Base-by-base conservation (phyloP, 2,888 invertebrate genomes). In the Creontiades dilutus region DNA sequence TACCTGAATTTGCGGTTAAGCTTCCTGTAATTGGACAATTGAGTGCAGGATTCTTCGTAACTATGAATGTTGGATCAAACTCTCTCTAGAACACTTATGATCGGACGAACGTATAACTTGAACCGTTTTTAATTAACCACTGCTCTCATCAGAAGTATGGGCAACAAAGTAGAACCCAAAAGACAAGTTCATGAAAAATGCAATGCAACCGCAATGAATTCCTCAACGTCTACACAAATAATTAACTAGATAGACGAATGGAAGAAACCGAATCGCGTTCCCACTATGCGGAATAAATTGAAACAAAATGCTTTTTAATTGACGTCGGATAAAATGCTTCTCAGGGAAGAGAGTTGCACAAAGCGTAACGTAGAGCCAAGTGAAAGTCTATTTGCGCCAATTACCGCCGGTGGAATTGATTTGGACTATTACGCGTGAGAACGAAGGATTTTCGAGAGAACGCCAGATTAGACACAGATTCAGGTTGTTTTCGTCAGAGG, bases 271-370 rank as follows among this genome's bases (percentile, higher is more conserved):
- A 68, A 23, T 23, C 23, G 27, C 68, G 68, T 23, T 68, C 68
- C 27, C 68, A 61, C 61, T 0, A 9, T 19, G 68, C 23, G 68
- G 23, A 23, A 68, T 68, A 68, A 68, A 68, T 23, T 68, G 68
- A 23, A 68, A 68, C 68, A 68, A 68, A 68, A 68, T 68, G 68
- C 68, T 68, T 68, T 23, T 68, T 68, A 68, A 68, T 68, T 68
- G 68, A 27, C 23, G 23, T 23, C 13, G 23, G 68, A 23, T 23
- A 23, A 19, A 68, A 68, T 11, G 23, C 3, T 68, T 68, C 68
- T 23, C 68, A 68, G 68, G 68, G 68, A 4, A 61, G n/a, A n/a
- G 23, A 27, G 68, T 27, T 27, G 23, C 19, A 68, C 68, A 68
- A 68, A 68, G 68, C 68, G 68, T 68, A 68, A 68, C 68, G 23